phyloP scores from a whole-genome alignment of 2,888 invertebrate species.

The Conchocele bisecta region DNA sequence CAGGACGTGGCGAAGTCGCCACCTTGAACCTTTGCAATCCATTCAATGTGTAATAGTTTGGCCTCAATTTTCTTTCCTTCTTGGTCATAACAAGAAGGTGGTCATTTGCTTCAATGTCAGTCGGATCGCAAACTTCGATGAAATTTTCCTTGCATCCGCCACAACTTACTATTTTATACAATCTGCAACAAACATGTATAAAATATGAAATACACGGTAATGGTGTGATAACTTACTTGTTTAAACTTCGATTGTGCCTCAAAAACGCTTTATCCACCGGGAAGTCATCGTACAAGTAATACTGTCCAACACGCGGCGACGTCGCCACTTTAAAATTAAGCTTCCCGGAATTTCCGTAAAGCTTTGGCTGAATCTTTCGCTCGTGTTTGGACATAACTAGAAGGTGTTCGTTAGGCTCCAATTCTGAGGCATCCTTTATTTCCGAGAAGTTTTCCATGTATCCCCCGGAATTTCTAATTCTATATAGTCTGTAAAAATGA shows the following conservation, averaged over 20 bases:
- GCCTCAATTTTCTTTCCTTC: too few species aligned
- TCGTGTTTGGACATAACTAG: background rate
- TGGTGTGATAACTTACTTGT: conserved; percentile 45
- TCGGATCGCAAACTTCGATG: too few species aligned
- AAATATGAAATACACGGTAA: too few species aligned
- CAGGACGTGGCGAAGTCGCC: too few species aligned
- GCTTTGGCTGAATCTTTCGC: background rate
- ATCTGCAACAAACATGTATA: too few species aligned
- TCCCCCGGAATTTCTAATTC: conserved; percentile 15
- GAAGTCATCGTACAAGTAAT: background rate
- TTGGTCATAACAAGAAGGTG: too few species aligned
- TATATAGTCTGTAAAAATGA: conserved; percentile 19
- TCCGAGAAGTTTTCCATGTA: conserved; percentile 7
- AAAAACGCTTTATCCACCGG: background rate
- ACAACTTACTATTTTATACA: too few species aligned
- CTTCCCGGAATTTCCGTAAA: conserved; percentile 9
- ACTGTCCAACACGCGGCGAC: conserved; percentile 19
- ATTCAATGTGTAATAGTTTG: too few species aligned
- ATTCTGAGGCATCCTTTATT: conserved; percentile 4
- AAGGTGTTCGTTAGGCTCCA: conserved; percentile 6
- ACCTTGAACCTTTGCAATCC: too few species aligned
- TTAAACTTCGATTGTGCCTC: conserved; percentile 10
- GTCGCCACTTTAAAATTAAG: conserved; percentile 9
- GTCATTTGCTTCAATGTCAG: too few species aligned
- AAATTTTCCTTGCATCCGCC: too few species aligned